Base-by-base conservation (phyloP, 1,140 invertebrate species). In the Centruroides sculpturatus region DNA sequence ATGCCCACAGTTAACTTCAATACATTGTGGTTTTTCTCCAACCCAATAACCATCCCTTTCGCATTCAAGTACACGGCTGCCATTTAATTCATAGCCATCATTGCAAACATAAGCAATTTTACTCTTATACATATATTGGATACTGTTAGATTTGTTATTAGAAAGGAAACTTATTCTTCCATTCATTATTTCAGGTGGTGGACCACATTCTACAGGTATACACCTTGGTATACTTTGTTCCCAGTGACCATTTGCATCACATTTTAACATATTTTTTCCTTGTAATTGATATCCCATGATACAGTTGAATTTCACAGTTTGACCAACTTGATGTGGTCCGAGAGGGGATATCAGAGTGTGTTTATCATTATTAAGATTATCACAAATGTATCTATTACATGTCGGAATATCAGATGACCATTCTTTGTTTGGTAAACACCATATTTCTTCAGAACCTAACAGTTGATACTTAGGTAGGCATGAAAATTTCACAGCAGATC, bases 81-180 rank as follows among this genome's bases (percentile, higher is more conserved):
- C 91, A 66, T 84, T 79, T 71, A 93, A 79, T 47, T 80, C 81
- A 69, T 85, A 86, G 0, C 92, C 91, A 69, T 83, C 78, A 13
- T 84, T 80, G 72, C 92, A 96, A 13, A 81, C 79, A 69, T 92
- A 94, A 66, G 83, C 81, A 3, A 85, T 86, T 51, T 84, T 76
- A 0, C 84, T 83, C 12, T 85, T 87, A 41, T 41, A 41, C 5
- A 41, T 41, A 41, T 41, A n/a, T 6, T 41, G 41, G 59, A 41
- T 41, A 8, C 41, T 41, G 5, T 41, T 41, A 8, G 41, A 41
- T 41, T 8, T 41, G 3, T 41, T 41, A 90, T 82, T 46, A 67
- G 82, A 84, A 66, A 81, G 79, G 3, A 82, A 83, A 11, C 79
- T 80, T 3, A 81, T 79, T 34, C 57, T 23, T 3, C 57, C 55